Base-by-base conservation (phyloP, 2,797 vertebrate genomes). In the Dendrocincla tyrannina region DNA sequence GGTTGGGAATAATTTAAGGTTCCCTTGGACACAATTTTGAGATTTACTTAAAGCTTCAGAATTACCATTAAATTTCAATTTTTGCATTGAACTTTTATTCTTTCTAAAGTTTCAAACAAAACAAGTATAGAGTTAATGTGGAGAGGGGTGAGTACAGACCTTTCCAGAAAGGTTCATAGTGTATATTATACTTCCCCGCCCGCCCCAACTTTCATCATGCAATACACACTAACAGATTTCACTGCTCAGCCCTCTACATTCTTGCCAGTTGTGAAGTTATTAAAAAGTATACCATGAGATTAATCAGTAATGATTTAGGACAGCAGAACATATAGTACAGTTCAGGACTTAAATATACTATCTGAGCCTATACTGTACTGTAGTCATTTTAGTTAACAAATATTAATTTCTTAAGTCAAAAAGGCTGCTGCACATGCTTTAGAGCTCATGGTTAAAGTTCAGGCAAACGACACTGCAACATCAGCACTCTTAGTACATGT, bases 61-160 rank as follows among this genome's bases (percentile, higher is more conserved):
- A 87, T 79, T 91, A 72, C 83, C 83, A 93, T 41, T 85, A 58
- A 79, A 85, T 92, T 94, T 90, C 70, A 82, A 35, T 73, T 95
- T 97, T 97, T 97, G 96, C 95, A 96, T 94, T 97, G 94, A 97
- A 96, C 42, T 87, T 73, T 35, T 46, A 7, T 55, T 68, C 89
- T 47, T 68, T 27, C 55, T 69, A 83, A 67, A 76, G 82, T 55
- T 37, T 84, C 67, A 95, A 95, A 85, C 93, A 66, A 72, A 95
- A 78, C 83, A 79, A 76, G 33, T 92, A 87, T 39, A 80, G 95
- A 94, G 75, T 78, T 93, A 70, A 63, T 42, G 42, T 60, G 92
- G 91, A 94, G 96, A 95, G 88, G 68, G 74, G 81, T 37, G 81
- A 96, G 95, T 52, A 91, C 86, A 95, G 91, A 95, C 93, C 93